Evolutionary conservation across 92 coral and sea anemone species (phyloP).

Genomic region (Parazoanthus atlanticus): DNA sequence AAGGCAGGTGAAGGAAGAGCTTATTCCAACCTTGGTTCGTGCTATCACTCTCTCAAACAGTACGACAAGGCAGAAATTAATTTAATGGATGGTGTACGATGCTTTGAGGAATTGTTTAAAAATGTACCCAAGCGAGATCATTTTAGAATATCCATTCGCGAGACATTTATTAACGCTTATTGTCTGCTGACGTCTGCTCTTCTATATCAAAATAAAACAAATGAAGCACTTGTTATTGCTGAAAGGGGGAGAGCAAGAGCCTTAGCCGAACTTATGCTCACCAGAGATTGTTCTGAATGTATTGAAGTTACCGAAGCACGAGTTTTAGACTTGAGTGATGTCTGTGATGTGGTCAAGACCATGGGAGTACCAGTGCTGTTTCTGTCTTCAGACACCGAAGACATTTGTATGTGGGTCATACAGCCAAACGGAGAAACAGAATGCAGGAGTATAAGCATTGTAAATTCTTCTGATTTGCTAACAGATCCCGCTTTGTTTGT

Average conservation of each 20-base stretch:
- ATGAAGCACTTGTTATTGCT: not conserved
- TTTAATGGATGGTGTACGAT: not conserved
- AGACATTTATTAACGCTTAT: not conserved
- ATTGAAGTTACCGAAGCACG: not conserved
- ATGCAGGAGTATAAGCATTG: not conserved
- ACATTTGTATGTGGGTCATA: not conserved
- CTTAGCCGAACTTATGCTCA: not conserved
- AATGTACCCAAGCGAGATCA: not conserved
- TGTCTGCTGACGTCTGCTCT: not conserved
- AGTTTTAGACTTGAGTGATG: not conserved
- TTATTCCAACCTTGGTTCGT: not conserved
- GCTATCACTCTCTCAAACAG: not conserved
- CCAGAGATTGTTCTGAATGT: not conserved
- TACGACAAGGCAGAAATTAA: not conserved
- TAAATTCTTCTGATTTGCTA: too few relatives aligned
- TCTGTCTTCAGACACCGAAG: not conserved
- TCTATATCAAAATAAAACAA: not conserved
- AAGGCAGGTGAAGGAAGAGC: not conserved
- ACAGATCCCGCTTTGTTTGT: too few relatives aligned
- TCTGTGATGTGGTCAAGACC: not conserved
- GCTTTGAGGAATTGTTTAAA: not conserved
- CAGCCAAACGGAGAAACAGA: not conserved
- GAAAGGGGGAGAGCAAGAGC: not conserved
- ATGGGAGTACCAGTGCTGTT: not conserved
- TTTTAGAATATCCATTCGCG: not conserved